Conservation (phyloP, 1,140 invertebrate genomes). For the Megathymus violae region DNA sequence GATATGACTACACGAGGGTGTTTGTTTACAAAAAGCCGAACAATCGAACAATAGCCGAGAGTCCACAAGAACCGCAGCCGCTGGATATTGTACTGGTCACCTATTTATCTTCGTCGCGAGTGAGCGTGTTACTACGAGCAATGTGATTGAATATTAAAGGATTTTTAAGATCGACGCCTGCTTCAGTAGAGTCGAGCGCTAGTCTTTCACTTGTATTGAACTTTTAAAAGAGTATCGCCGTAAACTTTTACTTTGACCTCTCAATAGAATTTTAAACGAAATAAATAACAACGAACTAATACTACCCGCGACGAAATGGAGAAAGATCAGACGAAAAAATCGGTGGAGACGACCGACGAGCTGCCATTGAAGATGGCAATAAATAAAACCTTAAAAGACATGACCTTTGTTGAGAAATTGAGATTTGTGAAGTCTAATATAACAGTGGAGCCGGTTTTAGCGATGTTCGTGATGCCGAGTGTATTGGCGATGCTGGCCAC, state of each 20-base stretch:
- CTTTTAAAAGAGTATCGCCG: slow-evolving; percentile 21
- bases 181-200: not conserved
- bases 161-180: slow-evolving; percentile 27
- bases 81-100: too few species aligned
- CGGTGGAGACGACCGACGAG: slow-evolving; percentile 48
- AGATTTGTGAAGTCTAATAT: slow-evolving; percentile 68
- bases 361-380: slow-evolving; percentile 56
- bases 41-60: slow-evolving; percentile 61
- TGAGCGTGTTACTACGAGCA: slow-evolving; percentile 23
- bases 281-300: slow-evolving; percentile 25
- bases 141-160: slow-evolving; percentile 39
- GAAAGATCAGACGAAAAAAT: slow-evolving; percentile 41
- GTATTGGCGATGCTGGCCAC: slow-evolving; percentile 66
- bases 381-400: slow-evolving; percentile 51
- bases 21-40: slow-evolving; percentile 58
- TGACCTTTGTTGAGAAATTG: slow-evolving; percentile 61
- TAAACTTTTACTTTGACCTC: slow-evolving; percentile 25
- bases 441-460: slow-evolving; percentile 71
- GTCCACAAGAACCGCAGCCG: too few species aligned
- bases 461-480: slow-evolving; percentile 70
- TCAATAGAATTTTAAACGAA: slow-evolving; percentile 33
- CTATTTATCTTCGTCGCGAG: slow-evolving; percentile 21
- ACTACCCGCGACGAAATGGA: slow-evolving; percentile 43
- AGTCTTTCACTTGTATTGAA: slow-evolving; percentile 18
- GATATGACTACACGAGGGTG: slow-evolving; percentile 69